Conservation (phyloP, 2,113 vertebrate genomes). For the Delphinapterus leucas region DNA sequence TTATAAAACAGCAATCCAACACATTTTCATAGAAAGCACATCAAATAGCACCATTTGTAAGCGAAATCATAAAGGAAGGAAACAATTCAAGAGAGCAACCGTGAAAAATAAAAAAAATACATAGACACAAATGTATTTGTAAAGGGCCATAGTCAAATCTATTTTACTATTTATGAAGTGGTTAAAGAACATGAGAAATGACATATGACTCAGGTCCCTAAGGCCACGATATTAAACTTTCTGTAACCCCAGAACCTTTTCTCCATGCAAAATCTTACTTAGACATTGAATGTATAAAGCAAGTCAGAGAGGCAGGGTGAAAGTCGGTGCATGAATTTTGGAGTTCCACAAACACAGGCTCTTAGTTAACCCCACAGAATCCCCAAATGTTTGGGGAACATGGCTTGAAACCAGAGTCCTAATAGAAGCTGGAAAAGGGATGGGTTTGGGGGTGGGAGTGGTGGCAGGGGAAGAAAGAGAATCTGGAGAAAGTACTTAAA, state of each 20-base stretch:
- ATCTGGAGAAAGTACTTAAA: neutral
- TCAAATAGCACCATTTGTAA: neutral
- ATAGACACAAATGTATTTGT: neutral
- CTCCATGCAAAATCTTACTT: slow-evolving; percentile 7
- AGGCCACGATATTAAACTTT: neutral
- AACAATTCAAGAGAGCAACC: neutral
- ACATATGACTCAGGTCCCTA: neutral
- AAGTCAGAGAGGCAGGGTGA: neutral
- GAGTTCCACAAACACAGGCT: neutral
- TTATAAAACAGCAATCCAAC: neutral
- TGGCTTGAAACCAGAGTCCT: neutral
- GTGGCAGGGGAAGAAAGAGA: neutral
- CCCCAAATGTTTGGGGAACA: neutral
- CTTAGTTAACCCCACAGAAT: neutral
- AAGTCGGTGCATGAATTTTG: neutral
- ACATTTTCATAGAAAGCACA: neutral
- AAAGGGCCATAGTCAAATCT: neutral
- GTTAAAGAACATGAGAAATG: slow-evolving; percentile 43
- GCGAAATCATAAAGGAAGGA: neutral
- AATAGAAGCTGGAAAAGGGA: neutral
- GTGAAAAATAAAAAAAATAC: neutral
- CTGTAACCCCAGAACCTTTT: neutral
- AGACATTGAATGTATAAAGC: neutral
- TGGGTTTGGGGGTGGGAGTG: neutral
- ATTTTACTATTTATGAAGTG: slow-evolving; percentile 21